Evolutionary conservation across 2,113 vertebrate genomes (phyloP), one percentile per base, ranked within the genome.

Genomic region (Zapus hudsonius): DNA sequence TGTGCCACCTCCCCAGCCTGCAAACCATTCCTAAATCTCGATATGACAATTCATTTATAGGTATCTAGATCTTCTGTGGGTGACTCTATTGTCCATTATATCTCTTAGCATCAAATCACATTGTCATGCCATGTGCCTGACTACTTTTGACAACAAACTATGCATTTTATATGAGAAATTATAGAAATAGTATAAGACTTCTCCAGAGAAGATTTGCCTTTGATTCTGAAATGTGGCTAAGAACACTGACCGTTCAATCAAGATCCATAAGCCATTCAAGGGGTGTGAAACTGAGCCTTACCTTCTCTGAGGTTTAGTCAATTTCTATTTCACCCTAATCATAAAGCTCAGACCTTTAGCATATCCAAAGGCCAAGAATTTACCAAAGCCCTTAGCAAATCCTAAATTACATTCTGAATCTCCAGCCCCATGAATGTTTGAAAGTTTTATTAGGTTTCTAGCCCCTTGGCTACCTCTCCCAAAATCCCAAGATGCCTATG

Each of bases 151-250:
- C 13, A 89, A 1, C 25, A n/a, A 84, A 57, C 44, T 66, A 27
- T 29, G 23, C 23, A 87, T 89, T 91, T 83, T 59, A 87, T 63
- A 80, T 75, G 36, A 83, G 82, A 82, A 86, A 15, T 55, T 67
- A 90, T 19, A 86, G 31, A 72, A 93, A 81, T 92, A 92, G 94
- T 44, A n/a, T 90, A 90, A n/a, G n/a, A n/a, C n/a, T n/a, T n/a
- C n/a, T n/a, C n/a, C 29, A 91, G 66, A 84, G 36, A 91, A 47
- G 47, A 84, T 42, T 78, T 87, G 74, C 19, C 25, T 92, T 90
- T 84, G 66, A 38, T 87, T 78, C 47, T 86, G 38, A 83, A 33
- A 86, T n/a, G 10, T 76, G 42, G 23, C 29, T 86, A 76, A 90
- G 23, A n/a, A 44, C 93, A 89, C 29, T n/a, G 19, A 25, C 27